Percentiles rank a stretch among this genome's conserved stretches.
Evolutionary conservation across 2,113 vertebrate species (phyloP).

Genomic region (Bombycilla garrulus): DNA sequence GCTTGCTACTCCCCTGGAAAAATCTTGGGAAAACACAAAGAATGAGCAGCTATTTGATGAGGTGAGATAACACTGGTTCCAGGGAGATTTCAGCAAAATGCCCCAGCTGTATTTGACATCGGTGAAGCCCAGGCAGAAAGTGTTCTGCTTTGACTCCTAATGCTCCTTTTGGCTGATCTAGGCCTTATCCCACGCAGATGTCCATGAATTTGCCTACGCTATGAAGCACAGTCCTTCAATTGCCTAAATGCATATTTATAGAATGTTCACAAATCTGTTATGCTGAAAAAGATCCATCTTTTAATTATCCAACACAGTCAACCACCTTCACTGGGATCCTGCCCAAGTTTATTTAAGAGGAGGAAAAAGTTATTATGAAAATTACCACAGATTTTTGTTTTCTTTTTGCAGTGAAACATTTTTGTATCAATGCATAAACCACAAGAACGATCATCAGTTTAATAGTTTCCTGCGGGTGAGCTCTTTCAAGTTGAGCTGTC

Average conservation of each 20-base stretch:
- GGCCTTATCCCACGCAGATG: not conserved
- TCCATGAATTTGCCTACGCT: not conserved
- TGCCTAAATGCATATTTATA: constrained; percentile 46
- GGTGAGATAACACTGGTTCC: constrained; percentile 23
- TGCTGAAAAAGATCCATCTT: constrained; percentile 23
- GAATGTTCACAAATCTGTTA: constrained; percentile 39
- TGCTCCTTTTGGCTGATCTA: not conserved
- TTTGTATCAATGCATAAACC: constrained; percentile 72
- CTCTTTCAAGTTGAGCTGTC: constrained; percentile 71
- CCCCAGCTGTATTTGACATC: constrained; percentile 11
- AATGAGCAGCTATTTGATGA: not conserved
- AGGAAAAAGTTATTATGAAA: constrained; percentile 72
- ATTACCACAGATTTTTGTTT: constrained; percentile 55
- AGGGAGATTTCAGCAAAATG: constrained; percentile 32
- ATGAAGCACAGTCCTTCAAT: constrained; percentile 6
- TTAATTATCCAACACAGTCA: constrained; percentile 44
- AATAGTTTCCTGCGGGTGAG: constrained; percentile 72
- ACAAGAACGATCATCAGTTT: constrained; percentile 75
- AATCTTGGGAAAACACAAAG: not conserved
- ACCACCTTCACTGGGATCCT: constrained; percentile 59
- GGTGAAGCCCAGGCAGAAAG: not conserved
- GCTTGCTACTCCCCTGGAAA: not conserved
- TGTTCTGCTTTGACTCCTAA: not conserved
- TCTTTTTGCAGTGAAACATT: constrained; percentile 42
- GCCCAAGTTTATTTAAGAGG: constrained; percentile 74